Percentiles rank a stretch among this genome's conserved stretches.
Conservation (phyloP, 2,888 invertebrate species). For the Ptilodon capucinus region DNA sequence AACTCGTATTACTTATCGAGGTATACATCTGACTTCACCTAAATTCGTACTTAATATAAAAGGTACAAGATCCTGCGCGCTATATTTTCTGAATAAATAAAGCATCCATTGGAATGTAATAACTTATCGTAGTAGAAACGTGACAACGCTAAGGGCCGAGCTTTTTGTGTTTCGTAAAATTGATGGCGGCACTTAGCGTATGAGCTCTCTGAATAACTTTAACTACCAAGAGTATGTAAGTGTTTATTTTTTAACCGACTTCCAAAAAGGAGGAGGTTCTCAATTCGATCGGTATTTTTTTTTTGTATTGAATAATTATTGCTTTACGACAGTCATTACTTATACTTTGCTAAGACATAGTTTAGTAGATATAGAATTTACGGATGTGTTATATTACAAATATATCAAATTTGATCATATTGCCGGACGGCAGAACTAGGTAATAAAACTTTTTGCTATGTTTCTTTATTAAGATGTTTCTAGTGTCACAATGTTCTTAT, state of each 20-base stretch:
- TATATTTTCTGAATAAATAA: conserved; percentile 14
- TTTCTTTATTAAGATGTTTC: too few relatives aligned
- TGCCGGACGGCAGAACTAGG: too few relatives aligned
- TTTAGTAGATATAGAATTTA: too few relatives aligned
- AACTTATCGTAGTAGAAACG: conserved; percentile 13
- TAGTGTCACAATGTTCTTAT: too few relatives aligned
- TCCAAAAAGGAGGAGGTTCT: too few relatives aligned
- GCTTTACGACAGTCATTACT: neutral
- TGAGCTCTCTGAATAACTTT: conserved; percentile 1
- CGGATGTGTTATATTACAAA: too few relatives aligned
- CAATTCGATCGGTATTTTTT: too few relatives aligned
- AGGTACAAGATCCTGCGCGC: neutral
- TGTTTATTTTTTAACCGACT: too few relatives aligned
- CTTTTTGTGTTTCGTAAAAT: conserved; percentile 19
- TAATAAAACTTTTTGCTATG: too few relatives aligned
- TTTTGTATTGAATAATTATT: conserved; percentile 4
- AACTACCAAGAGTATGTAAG: neutral
- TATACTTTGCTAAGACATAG: too few relatives aligned
- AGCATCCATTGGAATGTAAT: conserved; percentile 8
- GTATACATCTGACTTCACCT: conserved; percentile 8
- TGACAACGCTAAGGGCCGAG: conserved; percentile 5
- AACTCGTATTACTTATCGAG: conserved; percentile 3
- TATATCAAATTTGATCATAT: too few relatives aligned
- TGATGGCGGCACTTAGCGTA: conserved; percentile 14
- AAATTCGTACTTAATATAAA: conserved; percentile 3